phyloP scores from a whole-genome alignment of 1,140 invertebrate species.

The Arion vulgaris region DNA sequence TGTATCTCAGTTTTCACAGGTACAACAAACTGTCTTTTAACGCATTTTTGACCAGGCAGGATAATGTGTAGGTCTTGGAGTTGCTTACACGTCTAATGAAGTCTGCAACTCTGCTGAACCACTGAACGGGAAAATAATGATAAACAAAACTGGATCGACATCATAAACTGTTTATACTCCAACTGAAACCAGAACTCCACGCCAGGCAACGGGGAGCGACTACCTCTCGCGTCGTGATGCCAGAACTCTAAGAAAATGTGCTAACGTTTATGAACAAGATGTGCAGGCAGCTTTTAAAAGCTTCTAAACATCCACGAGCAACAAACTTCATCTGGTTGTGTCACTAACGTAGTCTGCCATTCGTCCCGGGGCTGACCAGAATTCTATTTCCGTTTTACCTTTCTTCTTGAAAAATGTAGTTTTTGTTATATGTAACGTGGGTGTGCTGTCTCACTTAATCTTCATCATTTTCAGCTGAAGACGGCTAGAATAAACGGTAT shows the following conservation, averaged over 20 bases:
- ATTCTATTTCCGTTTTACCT: not conserved
- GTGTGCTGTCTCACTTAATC: not conserved
- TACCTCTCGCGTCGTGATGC: not conserved
- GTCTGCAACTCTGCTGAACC: not conserved
- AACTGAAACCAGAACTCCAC: conserved; percentile 4
- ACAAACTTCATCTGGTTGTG: conserved; percentile 23
- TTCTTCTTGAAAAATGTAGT: not conserved
- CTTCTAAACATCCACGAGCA: conserved; percentile 25
- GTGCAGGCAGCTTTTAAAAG: conserved; percentile 30
- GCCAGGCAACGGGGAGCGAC: not conserved
- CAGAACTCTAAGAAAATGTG: conserved; percentile 12
- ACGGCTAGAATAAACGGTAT: conserved; percentile 17
- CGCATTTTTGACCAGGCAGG: not conserved
- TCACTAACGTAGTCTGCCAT: not conserved
- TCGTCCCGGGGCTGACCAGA: not conserved
- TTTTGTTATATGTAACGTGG: not conserved
- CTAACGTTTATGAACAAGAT: conserved; percentile 37
- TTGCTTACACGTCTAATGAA: conserved; percentile 36
- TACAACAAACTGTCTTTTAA: conserved; percentile 21
- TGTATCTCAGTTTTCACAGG: not conserved
- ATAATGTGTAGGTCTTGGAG: conserved; percentile 6
- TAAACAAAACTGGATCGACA: conserved; percentile 5
- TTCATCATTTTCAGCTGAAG: not conserved
- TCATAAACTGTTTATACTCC: conserved; percentile 24
- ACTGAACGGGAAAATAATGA: conserved; percentile 31